Percentiles rank a stretch among this genome's conserved stretches.
Evolutionary conservation across 2,888 invertebrate genomes (phyloP).

Genomic region (Ditylenchus weischeri): DNA sequence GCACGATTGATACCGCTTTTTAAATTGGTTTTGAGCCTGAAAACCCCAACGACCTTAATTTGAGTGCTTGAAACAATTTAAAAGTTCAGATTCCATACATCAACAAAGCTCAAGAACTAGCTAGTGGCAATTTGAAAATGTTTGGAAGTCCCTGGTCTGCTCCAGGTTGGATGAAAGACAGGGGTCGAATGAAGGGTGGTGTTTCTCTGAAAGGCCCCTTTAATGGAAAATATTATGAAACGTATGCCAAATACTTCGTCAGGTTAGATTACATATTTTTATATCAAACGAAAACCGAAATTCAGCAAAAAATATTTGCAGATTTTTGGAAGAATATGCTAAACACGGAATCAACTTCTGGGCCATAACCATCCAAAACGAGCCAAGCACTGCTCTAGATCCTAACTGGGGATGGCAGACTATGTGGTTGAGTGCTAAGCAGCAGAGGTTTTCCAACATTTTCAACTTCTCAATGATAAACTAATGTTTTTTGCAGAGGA

Average conservation of each 20-base stretch:
- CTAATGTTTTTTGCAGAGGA: background rate
- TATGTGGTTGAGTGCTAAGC: constrained; percentile 66
- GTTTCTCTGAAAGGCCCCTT: constrained; percentile 59
- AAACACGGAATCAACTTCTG: constrained; percentile 68
- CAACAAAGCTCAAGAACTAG: constrained; percentile 31
- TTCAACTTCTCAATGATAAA: too few relatives aligned
- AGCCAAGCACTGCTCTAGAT: constrained; percentile 63
- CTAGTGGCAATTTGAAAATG: constrained; percentile 7
- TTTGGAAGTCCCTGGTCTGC: constrained; percentile 33
- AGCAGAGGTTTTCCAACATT: constrained; percentile 23
- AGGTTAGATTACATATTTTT: constrained; percentile 12
- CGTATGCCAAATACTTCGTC: constrained; percentile 75
- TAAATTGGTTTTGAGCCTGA: too few relatives aligned
- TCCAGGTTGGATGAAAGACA: constrained; percentile 65
- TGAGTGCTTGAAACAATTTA: too few relatives aligned
- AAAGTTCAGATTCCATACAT: constrained; percentile 49
- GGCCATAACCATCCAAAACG: constrained; percentile 80
- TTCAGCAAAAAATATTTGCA: constrained; percentile 55
- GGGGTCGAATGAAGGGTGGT: constrained; percentile 61
- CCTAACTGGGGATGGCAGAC: constrained; percentile 68
- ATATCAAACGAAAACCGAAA: background rate
- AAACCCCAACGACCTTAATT: too few relatives aligned
- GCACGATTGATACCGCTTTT: too few relatives aligned
- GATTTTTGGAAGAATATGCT: constrained; percentile 75
- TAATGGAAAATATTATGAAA: constrained; percentile 69